A percentile compares a stretch with the other conserved stretches of the same genome.
These are phyloP conservation scores for Drosophila pseudotakahashii DNA, from an alignment of 2,888 invertebrate species.

Conservation along the genomic window DNA sequence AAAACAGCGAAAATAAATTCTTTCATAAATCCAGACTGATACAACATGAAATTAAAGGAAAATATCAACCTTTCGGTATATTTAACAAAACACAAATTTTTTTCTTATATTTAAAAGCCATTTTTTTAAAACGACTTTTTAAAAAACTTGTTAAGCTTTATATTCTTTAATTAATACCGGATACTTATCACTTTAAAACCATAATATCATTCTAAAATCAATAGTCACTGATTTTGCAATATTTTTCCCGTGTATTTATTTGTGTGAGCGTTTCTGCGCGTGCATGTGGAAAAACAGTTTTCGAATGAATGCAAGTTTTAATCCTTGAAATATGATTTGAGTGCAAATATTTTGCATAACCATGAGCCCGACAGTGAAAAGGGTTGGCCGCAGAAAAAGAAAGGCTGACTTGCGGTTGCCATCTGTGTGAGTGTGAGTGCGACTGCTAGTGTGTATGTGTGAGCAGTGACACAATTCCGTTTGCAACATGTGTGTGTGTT, in stretches of 20 bases:
- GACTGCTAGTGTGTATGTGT: constrained; percentile 9
- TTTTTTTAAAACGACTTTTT: no score
- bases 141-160: no score
- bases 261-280: constrained; percentile 29
- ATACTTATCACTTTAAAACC: no score
- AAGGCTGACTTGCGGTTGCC: constrained; percentile 31
- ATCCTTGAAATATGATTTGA: constrained; percentile 80
- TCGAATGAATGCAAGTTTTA: constrained; percentile 78
- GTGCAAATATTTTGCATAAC: constrained; percentile 81
- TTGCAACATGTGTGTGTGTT: constrained; percentile 34
- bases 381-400: constrained; percentile 29
- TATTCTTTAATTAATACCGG: no score
- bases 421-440: constrained; percentile 29
- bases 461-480: constrained; percentile 47
- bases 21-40: no score
- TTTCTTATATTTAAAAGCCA: no score
- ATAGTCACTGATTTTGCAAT: neutral
- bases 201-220: neutral
- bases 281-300: constrained; percentile 78
- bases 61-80: no score
- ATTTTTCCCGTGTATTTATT: neutral
- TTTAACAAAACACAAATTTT: no score
- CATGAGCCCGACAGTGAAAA: constrained; percentile 68
- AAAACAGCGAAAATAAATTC: no score
- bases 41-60: no score